phyloP scores from a whole-genome alignment of 2,888 invertebrate species.

The Volucella inflata region DNA sequence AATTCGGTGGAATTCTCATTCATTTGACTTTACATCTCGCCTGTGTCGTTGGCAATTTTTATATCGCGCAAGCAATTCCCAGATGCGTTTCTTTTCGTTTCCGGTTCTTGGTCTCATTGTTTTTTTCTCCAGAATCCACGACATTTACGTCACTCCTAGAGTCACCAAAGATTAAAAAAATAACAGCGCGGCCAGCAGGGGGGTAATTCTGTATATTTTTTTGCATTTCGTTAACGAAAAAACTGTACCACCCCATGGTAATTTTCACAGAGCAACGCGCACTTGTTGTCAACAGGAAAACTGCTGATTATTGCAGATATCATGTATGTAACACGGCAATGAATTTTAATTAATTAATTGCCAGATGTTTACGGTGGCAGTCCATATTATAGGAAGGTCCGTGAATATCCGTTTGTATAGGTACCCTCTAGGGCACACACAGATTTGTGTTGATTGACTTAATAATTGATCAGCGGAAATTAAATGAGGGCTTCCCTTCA shows the following conservation, averaged over 20 bases:
- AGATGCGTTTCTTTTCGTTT: constrained; percentile 24
- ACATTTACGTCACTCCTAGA: constrained; percentile 12
- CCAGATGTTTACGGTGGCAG: constrained; percentile 41
- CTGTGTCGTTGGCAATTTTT: constrained; percentile 40
- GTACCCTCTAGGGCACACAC: not conserved
- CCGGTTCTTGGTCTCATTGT: not conserved
- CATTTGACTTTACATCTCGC: not conserved
- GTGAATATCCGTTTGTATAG: constrained; percentile 22
- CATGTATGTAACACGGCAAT: constrained; percentile 65
- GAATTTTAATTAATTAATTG: constrained; percentile 75
- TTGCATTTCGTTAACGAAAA: not conserved
- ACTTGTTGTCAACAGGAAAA: constrained; percentile 70
- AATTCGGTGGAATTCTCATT: not conserved
- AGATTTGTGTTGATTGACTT: constrained; percentile 62
- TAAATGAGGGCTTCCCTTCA: constrained; percentile 65
- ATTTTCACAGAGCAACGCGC: constrained; percentile 50
- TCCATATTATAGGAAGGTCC: constrained; percentile 17
- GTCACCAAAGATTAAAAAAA: constrained; percentile 32
- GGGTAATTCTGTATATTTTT: constrained; percentile 25
- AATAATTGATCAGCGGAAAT: constrained; percentile 75
- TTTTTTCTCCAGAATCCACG: constrained; percentile 19
- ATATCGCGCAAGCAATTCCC: constrained; percentile 38
- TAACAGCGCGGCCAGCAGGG: not conserved
- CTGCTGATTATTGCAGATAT: constrained; percentile 72
- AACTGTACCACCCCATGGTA: constrained; percentile 46